These are phyloP conservation scores for Mesorhabditis sp. DNA, from an alignment of 2,888 invertebrate species.

Conservation along the genomic window DNA sequence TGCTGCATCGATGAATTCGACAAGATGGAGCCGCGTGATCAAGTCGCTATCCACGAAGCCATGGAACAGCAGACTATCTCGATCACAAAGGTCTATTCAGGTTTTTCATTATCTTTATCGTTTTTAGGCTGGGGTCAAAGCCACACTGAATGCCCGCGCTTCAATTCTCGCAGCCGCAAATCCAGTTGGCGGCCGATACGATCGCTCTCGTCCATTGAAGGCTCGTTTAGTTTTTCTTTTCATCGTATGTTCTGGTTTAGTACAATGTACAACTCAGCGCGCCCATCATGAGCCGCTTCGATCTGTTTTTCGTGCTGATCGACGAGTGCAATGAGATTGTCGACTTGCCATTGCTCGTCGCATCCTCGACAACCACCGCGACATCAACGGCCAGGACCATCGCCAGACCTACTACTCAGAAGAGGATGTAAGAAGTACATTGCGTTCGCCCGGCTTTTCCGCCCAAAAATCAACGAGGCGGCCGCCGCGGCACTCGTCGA, in stretches of 20 bases:
- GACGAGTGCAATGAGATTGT: conserved; percentile 92
- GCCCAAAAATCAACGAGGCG: conserved; percentile 75
- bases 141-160: conserved; percentile 92
- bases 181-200: conserved; percentile 93
- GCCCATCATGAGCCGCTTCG: conserved; percentile 98
- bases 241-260: conserved; percentile 75
- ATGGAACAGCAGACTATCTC: conserved; percentile 99
- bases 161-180: conserved; percentile 97
- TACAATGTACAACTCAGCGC: conserved; percentile 89
- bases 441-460: conserved; percentile 91
- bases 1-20: conserved; percentile 90
- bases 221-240: neutral
- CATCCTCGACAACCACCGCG: conserved; percentile 86
- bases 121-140: conserved; percentile 64
- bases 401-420: conserved; percentile 79
- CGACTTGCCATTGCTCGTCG: conserved; percentile 94
- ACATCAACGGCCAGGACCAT: conserved; percentile 70
- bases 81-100: conserved; percentile 72
- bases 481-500: conserved; percentile 77
- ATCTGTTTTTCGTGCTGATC: conserved; percentile 93
- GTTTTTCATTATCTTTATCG: neutral
- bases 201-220: conserved; percentile 61
- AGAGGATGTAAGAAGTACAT: conserved; percentile 90
- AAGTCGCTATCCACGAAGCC: conserved; percentile 93
- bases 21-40: conserved; percentile 95